Percentiles rank a stretch among this genome's conserved stretches.
phyloP scores from a whole-genome alignment of 2,113 vertebrate genomes.

The Sinocyclocheilus maitianheensis region DNA sequence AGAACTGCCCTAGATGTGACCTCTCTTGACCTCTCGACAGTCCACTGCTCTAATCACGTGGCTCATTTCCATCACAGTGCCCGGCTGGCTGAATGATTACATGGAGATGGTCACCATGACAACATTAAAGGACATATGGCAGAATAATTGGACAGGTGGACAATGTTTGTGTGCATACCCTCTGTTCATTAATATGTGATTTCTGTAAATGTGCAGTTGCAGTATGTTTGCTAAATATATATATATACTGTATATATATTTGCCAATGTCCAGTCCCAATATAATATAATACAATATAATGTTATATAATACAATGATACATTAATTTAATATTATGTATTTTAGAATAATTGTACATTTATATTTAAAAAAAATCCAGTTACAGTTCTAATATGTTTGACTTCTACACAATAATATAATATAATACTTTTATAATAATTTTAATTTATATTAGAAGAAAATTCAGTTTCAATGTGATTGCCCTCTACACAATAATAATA shows the following conservation, averaged over 20 bases:
- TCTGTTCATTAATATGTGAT: neutral
- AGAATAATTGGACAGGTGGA: slow-evolving; percentile 62
- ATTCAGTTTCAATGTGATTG: too few relatives aligned
- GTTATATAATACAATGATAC: neutral
- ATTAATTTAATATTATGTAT: neutral
- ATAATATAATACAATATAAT: neutral
- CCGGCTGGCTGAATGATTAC: slow-evolving; percentile 54
- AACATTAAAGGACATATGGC: slow-evolving; percentile 65
- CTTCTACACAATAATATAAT: neutral
- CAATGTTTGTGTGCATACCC: slow-evolving; percentile 38
- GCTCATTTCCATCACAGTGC: slow-evolving; percentile 61
- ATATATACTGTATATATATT: neutral
- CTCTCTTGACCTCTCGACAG: slow-evolving; percentile 38
- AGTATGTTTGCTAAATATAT: neutral
- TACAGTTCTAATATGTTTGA: neutral
- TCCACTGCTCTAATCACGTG: slow-evolving; percentile 39
- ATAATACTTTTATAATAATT: neutral
- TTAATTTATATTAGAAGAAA: too few relatives aligned
- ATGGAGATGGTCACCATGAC: slow-evolving; percentile 66
- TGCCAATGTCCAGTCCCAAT: neutral
- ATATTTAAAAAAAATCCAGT: neutral
- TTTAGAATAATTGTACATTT: neutral
- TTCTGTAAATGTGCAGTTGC: neutral
- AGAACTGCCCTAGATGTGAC: slow-evolving; percentile 25
- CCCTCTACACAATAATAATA: too few relatives aligned